phyloP scores from a whole-genome alignment of 2,113 vertebrate genomes.

The Peromyscus leucopus region DNA sequence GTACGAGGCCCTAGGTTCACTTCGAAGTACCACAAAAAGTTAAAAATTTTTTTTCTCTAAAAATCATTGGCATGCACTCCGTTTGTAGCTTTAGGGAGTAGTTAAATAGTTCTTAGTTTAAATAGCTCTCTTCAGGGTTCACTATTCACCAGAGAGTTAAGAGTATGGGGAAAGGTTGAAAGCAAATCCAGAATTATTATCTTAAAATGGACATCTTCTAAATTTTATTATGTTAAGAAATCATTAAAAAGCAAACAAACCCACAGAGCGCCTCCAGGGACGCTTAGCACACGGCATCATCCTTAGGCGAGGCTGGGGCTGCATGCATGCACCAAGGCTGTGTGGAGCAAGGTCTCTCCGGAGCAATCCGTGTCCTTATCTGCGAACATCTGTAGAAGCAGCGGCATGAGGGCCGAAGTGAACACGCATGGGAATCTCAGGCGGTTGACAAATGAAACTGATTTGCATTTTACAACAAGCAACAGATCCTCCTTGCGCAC shows the following conservation, averaged over 20 bases:
- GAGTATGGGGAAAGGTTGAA: background rate
- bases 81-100: background rate
- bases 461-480: background rate
- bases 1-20: background rate
- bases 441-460: background rate
- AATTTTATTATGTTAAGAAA: background rate
- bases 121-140: background rate
- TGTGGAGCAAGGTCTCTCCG: background rate
- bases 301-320: background rate
- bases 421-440: background rate
- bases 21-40: background rate
- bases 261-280: background rate
- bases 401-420: background rate
- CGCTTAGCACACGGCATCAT: background rate
- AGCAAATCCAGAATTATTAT: background rate
- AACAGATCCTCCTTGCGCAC: fast-evolving
- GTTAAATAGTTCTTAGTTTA: background rate
- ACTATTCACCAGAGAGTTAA: background rate
- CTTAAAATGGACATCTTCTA: background rate
- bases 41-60: background rate
- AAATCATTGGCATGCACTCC: background rate
- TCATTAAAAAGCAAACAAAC: background rate
- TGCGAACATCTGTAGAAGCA: background rate
- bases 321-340: background rate
- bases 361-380: background rate